Percentiles rank a stretch among this genome's conserved stretches.
phyloP scores from a whole-genome alignment of 2,797 vertebrate species.

The Aldrovandia affinis region DNA sequence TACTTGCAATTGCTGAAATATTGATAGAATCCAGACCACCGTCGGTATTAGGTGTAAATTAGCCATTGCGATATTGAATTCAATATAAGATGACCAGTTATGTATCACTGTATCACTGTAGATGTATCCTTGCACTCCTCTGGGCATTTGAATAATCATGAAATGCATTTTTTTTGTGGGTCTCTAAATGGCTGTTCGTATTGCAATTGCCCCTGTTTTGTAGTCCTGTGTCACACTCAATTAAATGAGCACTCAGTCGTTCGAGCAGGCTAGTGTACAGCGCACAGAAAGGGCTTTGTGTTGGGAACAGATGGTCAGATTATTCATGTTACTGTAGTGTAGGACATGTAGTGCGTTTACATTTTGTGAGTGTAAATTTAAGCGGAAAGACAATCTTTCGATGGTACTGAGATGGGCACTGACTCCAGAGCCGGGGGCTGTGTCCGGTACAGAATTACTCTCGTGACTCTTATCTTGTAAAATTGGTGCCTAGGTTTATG shows the following conservation, averaged over 20 bases:
- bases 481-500: background rate
- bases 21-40: background rate
- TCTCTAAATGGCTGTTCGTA: background rate
- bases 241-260: background rate
- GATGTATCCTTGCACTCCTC: background rate
- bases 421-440: background rate
- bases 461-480: background rate
- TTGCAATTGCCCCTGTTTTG: background rate
- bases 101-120: background rate
- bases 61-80: background rate
- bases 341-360: background rate
- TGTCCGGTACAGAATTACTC: no score
- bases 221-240: background rate
- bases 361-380: background rate
- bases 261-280: background rate
- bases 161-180: background rate
- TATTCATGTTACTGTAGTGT: background rate
- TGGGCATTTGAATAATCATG: background rate
- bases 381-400: background rate
- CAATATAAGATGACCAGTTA: background rate
- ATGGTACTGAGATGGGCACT: background rate
- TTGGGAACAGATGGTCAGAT: background rate
- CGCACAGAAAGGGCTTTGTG: background rate
- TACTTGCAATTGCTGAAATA: background rate
- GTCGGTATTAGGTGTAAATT: background rate